Conservation (phyloP, 2,113 vertebrate species). For the Pollachius pollachius region DNA sequence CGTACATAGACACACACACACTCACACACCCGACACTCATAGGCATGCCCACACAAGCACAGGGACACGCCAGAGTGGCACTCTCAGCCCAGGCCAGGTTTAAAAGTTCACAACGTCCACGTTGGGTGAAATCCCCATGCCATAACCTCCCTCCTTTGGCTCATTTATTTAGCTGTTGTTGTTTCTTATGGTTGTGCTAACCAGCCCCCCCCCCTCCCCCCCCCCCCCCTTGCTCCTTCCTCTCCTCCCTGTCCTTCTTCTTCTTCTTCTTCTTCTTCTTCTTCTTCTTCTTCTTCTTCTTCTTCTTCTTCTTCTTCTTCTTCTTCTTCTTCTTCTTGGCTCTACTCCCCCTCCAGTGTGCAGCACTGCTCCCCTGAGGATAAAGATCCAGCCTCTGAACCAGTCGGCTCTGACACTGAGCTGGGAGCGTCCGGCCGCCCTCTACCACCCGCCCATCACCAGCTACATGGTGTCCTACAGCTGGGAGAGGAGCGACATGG, state of each 20-base stretch:
- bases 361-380: slow-evolving; percentile 91
- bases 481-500: slow-evolving; percentile 92
- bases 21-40: slow-evolving; percentile 14
- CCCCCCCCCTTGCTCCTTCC: not conserved
- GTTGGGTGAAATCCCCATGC: too few species aligned
- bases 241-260: not conserved
- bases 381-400: slow-evolving; percentile 94
- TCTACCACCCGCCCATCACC: slow-evolving; percentile 95
- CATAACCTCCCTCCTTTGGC: too few species aligned
- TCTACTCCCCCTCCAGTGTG: slow-evolving; percentile 75
- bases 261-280: not conserved
- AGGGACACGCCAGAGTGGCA: not conserved
- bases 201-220: slow-evolving; percentile 18
- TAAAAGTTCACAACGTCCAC: too few species aligned
- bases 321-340: not conserved
- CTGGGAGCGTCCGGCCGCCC: slow-evolving; percentile 87
- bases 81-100: too few species aligned
- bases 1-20: slow-evolving; percentile 8
- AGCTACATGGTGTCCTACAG: slow-evolving; percentile 97
- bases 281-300: not conserved
- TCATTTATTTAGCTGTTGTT: too few species aligned
- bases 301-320: too few species aligned
- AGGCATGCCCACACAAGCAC: slow-evolving; percentile 6
- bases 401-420: slow-evolving; percentile 87
- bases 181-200: not conserved